Conservation (phyloP, 2,888 invertebrate genomes). For the Thymelicus lineola region DNA sequence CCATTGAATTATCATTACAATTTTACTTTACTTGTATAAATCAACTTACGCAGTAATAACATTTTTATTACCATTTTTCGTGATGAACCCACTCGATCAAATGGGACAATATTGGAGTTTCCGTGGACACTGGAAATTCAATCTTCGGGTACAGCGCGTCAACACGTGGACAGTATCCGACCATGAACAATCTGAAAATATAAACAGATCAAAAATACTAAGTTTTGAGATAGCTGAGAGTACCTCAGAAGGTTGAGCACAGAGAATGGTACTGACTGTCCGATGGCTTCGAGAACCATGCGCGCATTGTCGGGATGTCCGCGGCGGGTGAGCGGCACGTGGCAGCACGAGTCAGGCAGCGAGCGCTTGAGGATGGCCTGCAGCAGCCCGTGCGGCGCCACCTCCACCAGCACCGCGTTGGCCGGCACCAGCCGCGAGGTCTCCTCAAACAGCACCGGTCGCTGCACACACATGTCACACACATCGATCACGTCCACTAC, state of each 20-base stretch:
- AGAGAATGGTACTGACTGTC: constrained; percentile 79
- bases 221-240: no score
- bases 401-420: constrained; percentile 93
- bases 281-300: constrained; percentile 85
- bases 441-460: constrained; percentile 92
- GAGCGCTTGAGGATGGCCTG: constrained; percentile 94
- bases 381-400: constrained; percentile 95
- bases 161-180: constrained; percentile 89
- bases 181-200: constrained; percentile 87
- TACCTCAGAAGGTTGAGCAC: no score
- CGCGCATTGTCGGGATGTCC: constrained; percentile 85
- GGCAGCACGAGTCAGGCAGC: constrained; percentile 85
- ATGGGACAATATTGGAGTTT: constrained; percentile 93
- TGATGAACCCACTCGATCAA: constrained; percentile 94
- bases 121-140: constrained; percentile 92
- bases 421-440: constrained; percentile 90
- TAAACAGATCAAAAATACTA: not conserved
- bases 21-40: no score
- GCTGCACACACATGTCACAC: constrained; percentile 68
- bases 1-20: not conserved
- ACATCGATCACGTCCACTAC: not conserved
- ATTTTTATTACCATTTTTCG: constrained; percentile 82
- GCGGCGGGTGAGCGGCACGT: constrained; percentile 90
- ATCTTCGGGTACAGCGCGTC: constrained; percentile 90
- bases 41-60: no score